Evolutionary conservation across 2,888 invertebrate species (phyloP).

Genomic region (Rhorus exstirpatorius): DNA sequence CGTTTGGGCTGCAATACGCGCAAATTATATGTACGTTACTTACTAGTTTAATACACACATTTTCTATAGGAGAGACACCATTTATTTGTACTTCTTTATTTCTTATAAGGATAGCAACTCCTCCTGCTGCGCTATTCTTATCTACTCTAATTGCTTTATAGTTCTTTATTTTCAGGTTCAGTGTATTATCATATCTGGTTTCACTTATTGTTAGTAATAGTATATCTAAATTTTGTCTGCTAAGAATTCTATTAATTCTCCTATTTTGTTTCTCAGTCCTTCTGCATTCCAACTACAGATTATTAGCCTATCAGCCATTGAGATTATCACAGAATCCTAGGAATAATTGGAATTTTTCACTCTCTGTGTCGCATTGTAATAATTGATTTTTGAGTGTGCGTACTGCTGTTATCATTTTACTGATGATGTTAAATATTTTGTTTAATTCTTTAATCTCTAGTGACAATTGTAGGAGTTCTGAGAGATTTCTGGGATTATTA

Average conservation of each 20-base stretch:
- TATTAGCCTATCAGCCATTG: conserved; percentile 62
- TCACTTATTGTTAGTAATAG: conserved; percentile 68
- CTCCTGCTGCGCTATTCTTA: conserved; percentile 57
- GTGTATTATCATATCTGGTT: conserved; percentile 62
- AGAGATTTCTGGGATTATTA: conserved; percentile 23
- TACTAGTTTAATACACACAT: conserved; percentile 61
- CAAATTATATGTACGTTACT: conserved; percentile 25
- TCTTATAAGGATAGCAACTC: conserved; percentile 65
- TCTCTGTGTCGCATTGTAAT: conserved; percentile 48
- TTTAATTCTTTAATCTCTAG: conserved; percentile 61
- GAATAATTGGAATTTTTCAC: conserved; percentile 67
- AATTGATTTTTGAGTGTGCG: conserved; percentile 51
- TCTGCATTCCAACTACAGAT: conserved; percentile 74
- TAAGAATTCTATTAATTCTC: conserved; percentile 66
- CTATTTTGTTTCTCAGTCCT: conserved; percentile 65
- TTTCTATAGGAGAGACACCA: conserved; percentile 54
- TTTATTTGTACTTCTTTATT: conserved; percentile 55
- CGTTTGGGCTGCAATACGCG: conserved; percentile 60
- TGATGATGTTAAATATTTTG: conserved; percentile 55
- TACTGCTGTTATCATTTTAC: conserved; percentile 63
- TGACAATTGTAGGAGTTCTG: conserved; percentile 39
- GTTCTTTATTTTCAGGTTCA: conserved; percentile 68
- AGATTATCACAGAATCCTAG: conserved; percentile 65
- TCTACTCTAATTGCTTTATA: conserved; percentile 70
- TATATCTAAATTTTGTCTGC: conserved; percentile 67